A percentile compares a stretch with the other conserved stretches of the same genome.
Evolutionary conservation across 92 coral and sea anemone species (phyloP).

Genomic region (Nematostella vectensis): DNA sequence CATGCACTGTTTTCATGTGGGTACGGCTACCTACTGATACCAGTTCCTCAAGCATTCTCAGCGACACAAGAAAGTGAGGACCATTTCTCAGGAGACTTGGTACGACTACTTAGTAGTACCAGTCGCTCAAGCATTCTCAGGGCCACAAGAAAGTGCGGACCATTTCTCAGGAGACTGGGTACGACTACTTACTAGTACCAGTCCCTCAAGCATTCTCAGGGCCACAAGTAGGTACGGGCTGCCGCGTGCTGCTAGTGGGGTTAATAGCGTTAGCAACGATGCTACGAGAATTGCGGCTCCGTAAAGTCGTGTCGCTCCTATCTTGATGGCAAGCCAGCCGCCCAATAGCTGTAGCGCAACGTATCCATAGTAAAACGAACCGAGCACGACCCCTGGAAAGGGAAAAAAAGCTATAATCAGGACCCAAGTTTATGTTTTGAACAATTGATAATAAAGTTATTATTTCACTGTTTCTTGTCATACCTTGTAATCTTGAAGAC

Average conservation of each 20-base stretch:
- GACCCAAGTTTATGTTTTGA: too few species aligned
- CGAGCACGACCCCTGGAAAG: conserved; percentile 64
- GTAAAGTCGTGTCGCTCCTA: conserved; percentile 79
- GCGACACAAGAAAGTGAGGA: conserved; percentile 44
- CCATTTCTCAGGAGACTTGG: too few species aligned
- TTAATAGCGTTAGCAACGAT: conserved; percentile 49
- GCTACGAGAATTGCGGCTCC: conserved; percentile 67
- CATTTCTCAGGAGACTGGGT: too few species aligned
- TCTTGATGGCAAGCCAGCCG: conserved; percentile 70
- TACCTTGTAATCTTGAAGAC: conserved; percentile 71
- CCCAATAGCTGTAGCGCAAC: conserved; percentile 75
- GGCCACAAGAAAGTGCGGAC: conserved; percentile 52
- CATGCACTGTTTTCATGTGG: too few species aligned
- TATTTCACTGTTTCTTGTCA: too few species aligned
- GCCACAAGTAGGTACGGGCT: conserved; percentile 57
- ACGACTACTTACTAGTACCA: conserved; percentile 66
- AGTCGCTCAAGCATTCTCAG: conserved; percentile 67
- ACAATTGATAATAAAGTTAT: not conserved
- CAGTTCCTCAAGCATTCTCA: conserved; percentile 67
- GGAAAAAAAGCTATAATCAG: not conserved
- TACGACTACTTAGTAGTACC: conserved; percentile 67
- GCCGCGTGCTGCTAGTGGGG: conserved; percentile 77
- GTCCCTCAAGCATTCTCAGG: conserved; percentile 62
- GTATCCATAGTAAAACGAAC: conserved; percentile 90
- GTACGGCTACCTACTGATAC: conserved; percentile 71